phyloP scores from a whole-genome alignment of 2,113 vertebrate species.

The Nothoprocta perdicaria region DNA sequence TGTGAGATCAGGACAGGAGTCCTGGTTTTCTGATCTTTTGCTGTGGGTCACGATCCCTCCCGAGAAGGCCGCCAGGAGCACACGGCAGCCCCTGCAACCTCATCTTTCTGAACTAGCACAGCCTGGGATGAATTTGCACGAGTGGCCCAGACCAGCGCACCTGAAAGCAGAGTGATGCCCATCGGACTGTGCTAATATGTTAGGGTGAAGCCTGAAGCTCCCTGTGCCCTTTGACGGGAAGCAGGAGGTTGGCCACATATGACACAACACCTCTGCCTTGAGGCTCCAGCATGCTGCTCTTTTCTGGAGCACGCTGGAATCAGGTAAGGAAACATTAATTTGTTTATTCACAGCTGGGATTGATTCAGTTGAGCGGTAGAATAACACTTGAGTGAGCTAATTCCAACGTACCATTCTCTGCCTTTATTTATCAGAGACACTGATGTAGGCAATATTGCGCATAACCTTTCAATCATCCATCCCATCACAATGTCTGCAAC shows the following conservation, averaged over 20 bases:
- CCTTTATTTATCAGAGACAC: too few relatives aligned
- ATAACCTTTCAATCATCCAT: too few relatives aligned
- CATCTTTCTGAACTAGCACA: neutral
- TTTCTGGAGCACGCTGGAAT: too few relatives aligned
- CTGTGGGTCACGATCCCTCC: neutral
- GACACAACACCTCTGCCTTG: neutral
- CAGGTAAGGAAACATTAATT: too few relatives aligned
- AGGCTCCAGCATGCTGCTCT: neutral
- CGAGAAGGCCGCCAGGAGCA: neutral
- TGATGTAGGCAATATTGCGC: neutral
- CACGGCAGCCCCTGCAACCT: rapidly evolving
- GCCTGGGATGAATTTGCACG: neutral
- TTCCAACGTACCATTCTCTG: too few relatives aligned
- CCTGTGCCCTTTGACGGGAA: neutral
- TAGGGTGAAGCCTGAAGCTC: neutral
- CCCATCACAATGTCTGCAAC: too few relatives aligned
- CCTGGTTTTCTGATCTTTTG: too few relatives aligned
- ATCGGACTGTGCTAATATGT: neutral
- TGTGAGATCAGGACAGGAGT: rapidly evolving
- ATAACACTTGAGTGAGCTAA: neutral
- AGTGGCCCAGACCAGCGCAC: too few relatives aligned
- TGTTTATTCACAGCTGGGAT: too few relatives aligned
- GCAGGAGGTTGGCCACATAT: neutral
- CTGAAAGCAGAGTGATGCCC: neutral
- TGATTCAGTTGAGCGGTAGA: neutral